These are phyloP conservation scores for Anser brachyrhynchus DNA, from an alignment of 2,113 vertebrate species.

Conservation along the genomic window DNA sequence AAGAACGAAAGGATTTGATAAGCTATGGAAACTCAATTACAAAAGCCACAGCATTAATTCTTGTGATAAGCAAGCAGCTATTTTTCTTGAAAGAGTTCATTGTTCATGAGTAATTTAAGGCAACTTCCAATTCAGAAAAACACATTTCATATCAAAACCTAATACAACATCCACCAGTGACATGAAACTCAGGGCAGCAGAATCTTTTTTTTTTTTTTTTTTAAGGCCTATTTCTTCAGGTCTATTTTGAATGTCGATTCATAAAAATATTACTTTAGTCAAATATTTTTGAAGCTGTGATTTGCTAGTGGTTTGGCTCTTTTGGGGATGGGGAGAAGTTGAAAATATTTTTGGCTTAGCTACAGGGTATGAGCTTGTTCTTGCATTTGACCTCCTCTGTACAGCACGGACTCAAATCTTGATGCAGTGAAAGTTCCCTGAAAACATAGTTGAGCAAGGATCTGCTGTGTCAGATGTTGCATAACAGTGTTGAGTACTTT, in stretches of 20 bases:
- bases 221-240: not conserved
- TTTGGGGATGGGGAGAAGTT: not conserved
- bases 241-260: conserved; percentile 38
- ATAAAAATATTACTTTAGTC: conserved; percentile 29
- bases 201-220: not conserved
- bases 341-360: conserved; percentile 13
- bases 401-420: not conserved
- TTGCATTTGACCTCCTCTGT: conserved; percentile 9
- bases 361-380: not conserved
- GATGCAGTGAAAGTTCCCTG: not conserved
- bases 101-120: conserved; percentile 72
- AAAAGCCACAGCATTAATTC: conserved; percentile 68
- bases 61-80: conserved; percentile 69
- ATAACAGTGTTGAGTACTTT: rapidly evolving
- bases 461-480: not conserved
- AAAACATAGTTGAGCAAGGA: not conserved
- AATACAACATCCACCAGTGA: conserved; percentile 63
- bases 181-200: conserved; percentile 54
- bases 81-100: conserved; percentile 70
- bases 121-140: conserved; percentile 75
- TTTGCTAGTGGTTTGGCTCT: conserved; percentile 42
- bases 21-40: conserved; percentile 61
- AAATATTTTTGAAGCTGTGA: conserved; percentile 13
- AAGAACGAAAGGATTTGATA: conserved; percentile 74
- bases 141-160: conserved; percentile 65